Evolutionary conservation across 1,140 invertebrate genomes (phyloP), one percentile per base, ranked within the genome.

Genomic region (Mesaphorura yosii): DNA sequence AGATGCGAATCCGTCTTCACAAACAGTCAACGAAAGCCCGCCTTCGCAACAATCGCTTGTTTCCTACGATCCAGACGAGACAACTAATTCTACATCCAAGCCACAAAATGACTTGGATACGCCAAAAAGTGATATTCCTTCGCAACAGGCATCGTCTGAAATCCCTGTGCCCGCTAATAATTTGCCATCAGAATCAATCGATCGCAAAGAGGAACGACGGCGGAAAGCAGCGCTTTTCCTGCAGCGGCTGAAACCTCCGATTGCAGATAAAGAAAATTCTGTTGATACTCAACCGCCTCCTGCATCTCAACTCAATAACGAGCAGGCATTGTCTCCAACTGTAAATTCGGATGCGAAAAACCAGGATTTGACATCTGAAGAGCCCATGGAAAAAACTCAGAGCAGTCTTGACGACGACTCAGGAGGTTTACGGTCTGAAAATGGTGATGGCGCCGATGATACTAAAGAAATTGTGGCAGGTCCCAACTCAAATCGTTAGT

Each of bases 161-260:
- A n/a, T n/a, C n/a, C 31, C n/a, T 10, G 31, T 10, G 31, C n/a
- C 31, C n/a, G 10, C 31, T 10, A 10, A 10, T n/a, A 34, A 34
- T 34, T 34, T n/a, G 31, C 31, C n/a, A 10, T n/a, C n/a, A 10
- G 31, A 34, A 34, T 10, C n/a, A 26, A 20, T 23, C 2, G 19
- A 39, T 31, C 31, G 41, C 17, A 55, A 55, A 45, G 39, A 51
- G 31, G 60, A 62, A 34, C n/a, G 60, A 20, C 37, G 49, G 45
- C 38, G 34, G 42, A 58, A 58, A 40, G 60, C 60, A 26, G 54
- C 51, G 20, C 20, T 62, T n/a, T 58, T 62, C 52, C 28, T 62
- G 3, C 40, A 56, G 20, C 34, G 37, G 23, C 28, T 53, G 17
- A 45, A 46, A n/a, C n/a, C n/a, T n/a, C n/a, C n/a, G n/a, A n/a